phyloP scores from a whole-genome alignment of 2,113 vertebrate genomes.

The Entosphenus tridentatus region DNA sequence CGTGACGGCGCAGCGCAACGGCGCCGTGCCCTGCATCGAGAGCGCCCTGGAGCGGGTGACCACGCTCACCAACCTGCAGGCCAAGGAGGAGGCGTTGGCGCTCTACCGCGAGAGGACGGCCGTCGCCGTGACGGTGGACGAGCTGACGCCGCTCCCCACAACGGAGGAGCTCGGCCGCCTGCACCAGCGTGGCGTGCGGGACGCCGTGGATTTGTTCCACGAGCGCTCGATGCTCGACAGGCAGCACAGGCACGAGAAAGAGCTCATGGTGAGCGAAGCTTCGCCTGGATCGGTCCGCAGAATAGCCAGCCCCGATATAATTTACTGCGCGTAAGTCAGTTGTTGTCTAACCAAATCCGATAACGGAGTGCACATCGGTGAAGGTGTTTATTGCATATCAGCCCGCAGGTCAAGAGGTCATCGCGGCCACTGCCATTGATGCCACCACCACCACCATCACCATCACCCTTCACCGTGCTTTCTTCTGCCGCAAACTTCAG shows the following conservation, averaged over 20 bases:
- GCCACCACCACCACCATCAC: too few relatives aligned
- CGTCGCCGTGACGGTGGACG: not conserved
- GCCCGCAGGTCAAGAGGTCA: too few relatives aligned
- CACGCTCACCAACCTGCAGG: not conserved
- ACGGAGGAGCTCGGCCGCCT: not conserved
- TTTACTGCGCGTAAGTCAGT: too few relatives aligned
- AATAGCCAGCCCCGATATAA: too few relatives aligned
- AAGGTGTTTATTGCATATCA: too few relatives aligned
- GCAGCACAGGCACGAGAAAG: not conserved
- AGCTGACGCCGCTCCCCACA: not conserved
- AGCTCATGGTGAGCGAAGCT: not conserved
- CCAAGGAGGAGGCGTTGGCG: not conserved
- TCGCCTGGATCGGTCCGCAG: too few relatives aligned
- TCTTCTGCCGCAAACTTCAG: too few relatives aligned
- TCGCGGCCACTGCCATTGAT: too few relatives aligned
- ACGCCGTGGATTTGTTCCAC: not conserved
- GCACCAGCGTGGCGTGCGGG: not conserved
- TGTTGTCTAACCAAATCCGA: too few relatives aligned
- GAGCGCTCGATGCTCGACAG: not conserved
- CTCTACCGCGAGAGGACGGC: slow-evolving; percentile 1
- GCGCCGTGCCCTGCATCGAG: slow-evolving; percentile 1
- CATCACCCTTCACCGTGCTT: too few relatives aligned
- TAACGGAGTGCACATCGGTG: too few relatives aligned
- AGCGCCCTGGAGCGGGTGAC: not conserved
- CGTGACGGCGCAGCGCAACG: not conserved